Evolutionary conservation across 2,797 vertebrate species (phyloP).

Genomic region (Monodelphis domestica): DNA sequence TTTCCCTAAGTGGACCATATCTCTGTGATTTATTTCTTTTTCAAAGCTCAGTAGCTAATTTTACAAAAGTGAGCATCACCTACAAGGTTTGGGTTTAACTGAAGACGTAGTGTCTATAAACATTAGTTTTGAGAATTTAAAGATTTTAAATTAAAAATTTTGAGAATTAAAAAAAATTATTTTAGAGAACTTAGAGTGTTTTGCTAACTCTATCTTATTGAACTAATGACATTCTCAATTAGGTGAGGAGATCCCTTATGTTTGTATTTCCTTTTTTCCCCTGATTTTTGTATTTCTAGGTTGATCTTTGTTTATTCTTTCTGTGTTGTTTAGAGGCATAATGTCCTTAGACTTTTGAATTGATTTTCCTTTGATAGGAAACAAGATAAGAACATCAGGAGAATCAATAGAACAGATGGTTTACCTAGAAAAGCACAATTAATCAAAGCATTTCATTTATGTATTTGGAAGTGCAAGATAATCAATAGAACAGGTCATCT

Average conservation of each 20-base stretch:
- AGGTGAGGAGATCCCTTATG: not conserved
- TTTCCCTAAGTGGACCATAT: not conserved
- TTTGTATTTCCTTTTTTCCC: not conserved
- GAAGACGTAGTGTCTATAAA: constrained; percentile 15
- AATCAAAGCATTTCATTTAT: constrained; percentile 43
- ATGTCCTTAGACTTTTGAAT: not conserved
- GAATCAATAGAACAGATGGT: not conserved
- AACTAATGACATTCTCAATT: not conserved
- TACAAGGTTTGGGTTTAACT: not conserved
- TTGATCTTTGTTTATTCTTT: not conserved
- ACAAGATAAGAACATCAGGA: not conserved
- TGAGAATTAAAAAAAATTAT: no score
- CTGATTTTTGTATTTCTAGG: not conserved
- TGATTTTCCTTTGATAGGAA: not conserved
- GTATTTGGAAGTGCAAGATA: not conserved
- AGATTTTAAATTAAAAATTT: no score
- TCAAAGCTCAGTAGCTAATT: not conserved
- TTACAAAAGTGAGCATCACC: not conserved
- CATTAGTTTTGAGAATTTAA: constrained; percentile 28
- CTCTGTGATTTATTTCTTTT: not conserved
- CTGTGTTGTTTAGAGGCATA: not conserved
- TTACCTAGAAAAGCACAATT: not conserved
- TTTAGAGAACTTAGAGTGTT: constrained; percentile 35
- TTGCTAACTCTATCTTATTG: not conserved
- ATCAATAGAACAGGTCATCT: not conserved